Conservation (phyloP, 2,113 vertebrate genomes). For the Penelope pileata region DNA sequence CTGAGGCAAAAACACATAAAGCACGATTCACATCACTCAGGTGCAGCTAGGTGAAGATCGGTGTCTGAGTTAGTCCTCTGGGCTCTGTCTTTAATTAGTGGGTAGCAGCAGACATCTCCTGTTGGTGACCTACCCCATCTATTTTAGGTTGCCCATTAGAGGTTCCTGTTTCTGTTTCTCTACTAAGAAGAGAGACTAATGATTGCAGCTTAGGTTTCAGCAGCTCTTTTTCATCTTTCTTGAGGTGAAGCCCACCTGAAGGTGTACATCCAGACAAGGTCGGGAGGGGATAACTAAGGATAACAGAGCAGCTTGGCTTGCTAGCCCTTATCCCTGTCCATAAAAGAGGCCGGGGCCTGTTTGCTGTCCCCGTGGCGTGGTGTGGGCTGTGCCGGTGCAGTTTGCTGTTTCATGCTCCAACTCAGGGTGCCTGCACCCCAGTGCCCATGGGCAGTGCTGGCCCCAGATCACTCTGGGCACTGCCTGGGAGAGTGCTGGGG, state of each 20-base stretch:
- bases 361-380: fast-evolving
- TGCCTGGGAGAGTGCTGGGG: fast-evolving
- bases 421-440: neutral
- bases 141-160: conserved; percentile 41
- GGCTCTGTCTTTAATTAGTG: neutral
- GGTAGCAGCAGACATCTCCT: conserved; percentile 54
- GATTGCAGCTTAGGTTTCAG: neutral
- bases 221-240: neutral
- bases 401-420: neutral
- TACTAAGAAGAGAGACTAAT: neutral
- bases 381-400: neutral
- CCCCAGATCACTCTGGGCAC: neutral
- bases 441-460: neutral
- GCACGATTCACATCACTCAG: neutral
- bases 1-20: neutral
- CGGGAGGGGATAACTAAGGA: fast-evolving
- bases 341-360: neutral
- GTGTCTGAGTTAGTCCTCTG: neutral
- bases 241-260: neutral
- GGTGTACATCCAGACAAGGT: neutral
- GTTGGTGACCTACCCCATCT: conserved; percentile 46
- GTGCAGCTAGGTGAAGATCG: conserved; percentile 16
- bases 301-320: neutral
- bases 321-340: neutral
- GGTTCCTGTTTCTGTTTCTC: conserved; percentile 33